Base-by-base conservation (phyloP, 2,797 vertebrate genomes). In the Potorous gilbertii region DNA sequence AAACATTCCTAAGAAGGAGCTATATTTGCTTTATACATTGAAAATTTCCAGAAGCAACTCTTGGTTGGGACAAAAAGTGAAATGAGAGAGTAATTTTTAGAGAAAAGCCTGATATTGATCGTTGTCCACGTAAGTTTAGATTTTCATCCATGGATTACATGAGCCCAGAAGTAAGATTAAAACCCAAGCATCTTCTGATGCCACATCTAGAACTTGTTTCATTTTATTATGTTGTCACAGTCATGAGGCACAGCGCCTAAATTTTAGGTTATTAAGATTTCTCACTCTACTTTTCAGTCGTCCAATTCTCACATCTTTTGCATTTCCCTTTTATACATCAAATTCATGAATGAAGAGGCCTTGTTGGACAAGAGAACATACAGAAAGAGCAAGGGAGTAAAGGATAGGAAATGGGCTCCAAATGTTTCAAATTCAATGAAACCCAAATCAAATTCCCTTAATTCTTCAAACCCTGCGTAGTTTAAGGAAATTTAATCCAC, bases 401-500 rank as follows among this genome's bases (percentile, higher is more conserved):
- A 21, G 92, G 54, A 90, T 21, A 54, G 93, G 40, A 56, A 81
- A 2, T 96, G 87, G 31, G 27, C 29, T 96, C 27, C 57, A 93
- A 95, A 96, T 40, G 13, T 28, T 96, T 95, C 93, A 54, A 59
- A 56, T 56, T 95, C 96, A 95, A 90, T 93, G 91, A 94, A 96
- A 96, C 52, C 91, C 62, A 96, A 95, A 94, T 74, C 94, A 97
- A 92, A 24, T 92, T 96, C 87, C 50, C 55, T 97, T 96, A 52
- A 96, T 95, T 97, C 92, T 96, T 96, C 55, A 96, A 94, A 97
- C n/a, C 40, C 94, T 96, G 90, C 93, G 14, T 95, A 94, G 94
- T 96, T 97, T 92, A 94, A 96, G 96, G 92, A 96, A 98, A 97
- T 96, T 56, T 96, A 97, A 97, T 94, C 93, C 97, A 96, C 54